phyloP scores from a whole-genome alignment of 1,140 invertebrate species.

The Bombus polaris region DNA sequence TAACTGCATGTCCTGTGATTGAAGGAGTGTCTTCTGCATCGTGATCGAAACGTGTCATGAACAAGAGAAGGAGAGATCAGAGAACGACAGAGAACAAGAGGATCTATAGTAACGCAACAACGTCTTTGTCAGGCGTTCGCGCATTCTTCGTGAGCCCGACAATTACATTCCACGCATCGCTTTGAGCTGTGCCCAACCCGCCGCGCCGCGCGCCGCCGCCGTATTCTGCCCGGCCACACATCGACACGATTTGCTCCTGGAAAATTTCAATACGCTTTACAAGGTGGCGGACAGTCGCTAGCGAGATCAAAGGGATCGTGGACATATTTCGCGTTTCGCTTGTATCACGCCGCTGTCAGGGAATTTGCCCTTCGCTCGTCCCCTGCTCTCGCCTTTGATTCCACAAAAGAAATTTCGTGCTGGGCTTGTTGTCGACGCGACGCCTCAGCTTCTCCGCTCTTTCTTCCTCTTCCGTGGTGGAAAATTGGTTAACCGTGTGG shows the following conservation, averaged over 20 bases:
- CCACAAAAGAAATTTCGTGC: constrained; percentile 60
- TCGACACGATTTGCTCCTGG: constrained; percentile 62
- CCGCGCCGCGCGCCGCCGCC: background rate
- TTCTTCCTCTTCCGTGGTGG: background rate
- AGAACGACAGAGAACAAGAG: background rate
- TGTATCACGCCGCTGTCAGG: constrained; percentile 54
- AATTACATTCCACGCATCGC: constrained; percentile 72
- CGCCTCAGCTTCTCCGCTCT: constrained; percentile 30
- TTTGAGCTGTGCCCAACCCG: constrained; percentile 63
- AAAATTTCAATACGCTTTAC: constrained; percentile 71
- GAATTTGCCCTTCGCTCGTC: constrained; percentile 52
- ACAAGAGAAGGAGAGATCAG: background rate
- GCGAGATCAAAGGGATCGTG: constrained; percentile 68
- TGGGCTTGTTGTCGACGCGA: constrained; percentile 30
- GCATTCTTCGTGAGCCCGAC: constrained; percentile 68
- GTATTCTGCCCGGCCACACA: constrained; percentile 43
- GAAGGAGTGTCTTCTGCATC: background rate
- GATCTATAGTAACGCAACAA: constrained; percentile 67
- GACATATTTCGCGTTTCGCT: constrained; percentile 66
- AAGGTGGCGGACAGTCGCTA: constrained; percentile 65
- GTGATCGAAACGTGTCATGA: background rate
- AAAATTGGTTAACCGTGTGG: constrained; percentile 26
- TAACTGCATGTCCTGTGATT: constrained; percentile 10
- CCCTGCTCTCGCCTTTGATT: constrained; percentile 57
- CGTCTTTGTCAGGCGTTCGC: constrained; percentile 68